Evolutionary conservation across 1,140 invertebrate species (phyloP).

Genomic region (Planococcus citri): DNA sequence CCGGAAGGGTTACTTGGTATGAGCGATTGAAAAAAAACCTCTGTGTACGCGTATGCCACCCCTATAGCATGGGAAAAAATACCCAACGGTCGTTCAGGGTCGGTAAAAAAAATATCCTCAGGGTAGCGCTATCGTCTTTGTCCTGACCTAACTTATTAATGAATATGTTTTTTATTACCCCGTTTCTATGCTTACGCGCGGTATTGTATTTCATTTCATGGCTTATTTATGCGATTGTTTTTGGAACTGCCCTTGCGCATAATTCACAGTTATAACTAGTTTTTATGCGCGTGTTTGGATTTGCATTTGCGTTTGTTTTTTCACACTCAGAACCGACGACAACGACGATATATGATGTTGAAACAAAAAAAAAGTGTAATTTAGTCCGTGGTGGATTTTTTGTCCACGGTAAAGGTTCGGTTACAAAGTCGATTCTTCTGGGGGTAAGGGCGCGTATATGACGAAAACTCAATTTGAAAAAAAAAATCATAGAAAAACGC

Average conservation of each 20-base stretch:
- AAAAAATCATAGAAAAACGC: too few species aligned
- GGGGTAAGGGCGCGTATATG: too few species aligned
- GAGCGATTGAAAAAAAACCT: neutral
- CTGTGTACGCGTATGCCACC: neutral
- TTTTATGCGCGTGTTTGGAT: neutral
- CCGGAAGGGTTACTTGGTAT: neutral
- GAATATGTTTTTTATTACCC: neutral
- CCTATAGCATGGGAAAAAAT: neutral
- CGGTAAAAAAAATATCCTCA: neutral
- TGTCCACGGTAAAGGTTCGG: neutral
- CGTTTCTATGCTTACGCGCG: neutral
- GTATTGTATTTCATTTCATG: slow-evolving; percentile 7
- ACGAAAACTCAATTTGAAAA: neutral
- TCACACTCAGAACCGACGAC: neutral
- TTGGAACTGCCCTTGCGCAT: neutral
- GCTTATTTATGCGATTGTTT: slow-evolving; percentile 7
- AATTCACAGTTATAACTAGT: slow-evolving; percentile 1
- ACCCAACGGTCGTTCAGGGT: neutral
- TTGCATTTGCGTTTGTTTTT: slow-evolving; percentile 3
- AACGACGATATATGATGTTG: too few species aligned
- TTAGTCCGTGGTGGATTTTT: neutral
- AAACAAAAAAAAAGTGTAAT: slow-evolving; percentile 4
- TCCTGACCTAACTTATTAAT: neutral
- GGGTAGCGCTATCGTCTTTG: neutral
- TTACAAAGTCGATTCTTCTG: neutral